Evolutionary conservation across 2,888 invertebrate species (phyloP).

Genomic region (Nomada hirtipes): DNA sequence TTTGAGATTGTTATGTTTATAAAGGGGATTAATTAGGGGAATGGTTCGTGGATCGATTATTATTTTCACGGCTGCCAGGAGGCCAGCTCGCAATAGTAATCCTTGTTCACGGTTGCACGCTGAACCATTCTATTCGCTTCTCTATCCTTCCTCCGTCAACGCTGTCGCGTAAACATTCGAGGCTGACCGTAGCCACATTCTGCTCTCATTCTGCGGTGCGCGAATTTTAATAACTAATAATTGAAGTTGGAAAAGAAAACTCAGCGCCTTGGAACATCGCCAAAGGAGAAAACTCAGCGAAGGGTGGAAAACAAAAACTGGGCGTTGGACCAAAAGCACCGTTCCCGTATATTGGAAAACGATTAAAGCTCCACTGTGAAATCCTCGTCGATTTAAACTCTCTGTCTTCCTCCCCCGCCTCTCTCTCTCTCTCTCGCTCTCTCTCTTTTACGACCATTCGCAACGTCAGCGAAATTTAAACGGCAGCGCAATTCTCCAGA

Average conservation of each 20-base stretch:
- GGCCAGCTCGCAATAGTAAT: too few relatives aligned
- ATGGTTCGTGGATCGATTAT: too few relatives aligned
- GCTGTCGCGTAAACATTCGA: neutral
- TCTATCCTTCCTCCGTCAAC: neutral
- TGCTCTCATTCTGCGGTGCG: neutral
- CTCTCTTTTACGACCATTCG: neutral
- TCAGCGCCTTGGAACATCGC: slow-evolving; percentile 25
- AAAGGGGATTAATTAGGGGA: too few relatives aligned
- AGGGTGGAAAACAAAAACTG: slow-evolving; percentile 42
- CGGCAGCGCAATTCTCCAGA: neutral
- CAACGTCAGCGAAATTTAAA: neutral
- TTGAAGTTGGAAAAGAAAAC: neutral
- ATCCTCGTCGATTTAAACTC: neutral
- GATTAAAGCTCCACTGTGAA: slow-evolving; percentile 17
- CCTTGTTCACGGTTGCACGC: too few relatives aligned
- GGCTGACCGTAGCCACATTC: neutral
- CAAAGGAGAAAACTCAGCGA: slow-evolving; percentile 3
- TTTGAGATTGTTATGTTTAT: too few relatives aligned
- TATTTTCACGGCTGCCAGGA: too few relatives aligned
- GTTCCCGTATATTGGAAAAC: slow-evolving; percentile 22
- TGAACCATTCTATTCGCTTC: neutral
- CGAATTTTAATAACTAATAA: neutral
- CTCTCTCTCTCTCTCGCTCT: too few relatives aligned
- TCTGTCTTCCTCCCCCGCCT: neutral
- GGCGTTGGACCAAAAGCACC: slow-evolving; percentile 52